Percentiles rank a stretch among this genome's conserved stretches.
These are phyloP conservation scores for Magallana ariakensis DNA, from an alignment of 1,140 invertebrate species.

Conservation along the genomic window DNA sequence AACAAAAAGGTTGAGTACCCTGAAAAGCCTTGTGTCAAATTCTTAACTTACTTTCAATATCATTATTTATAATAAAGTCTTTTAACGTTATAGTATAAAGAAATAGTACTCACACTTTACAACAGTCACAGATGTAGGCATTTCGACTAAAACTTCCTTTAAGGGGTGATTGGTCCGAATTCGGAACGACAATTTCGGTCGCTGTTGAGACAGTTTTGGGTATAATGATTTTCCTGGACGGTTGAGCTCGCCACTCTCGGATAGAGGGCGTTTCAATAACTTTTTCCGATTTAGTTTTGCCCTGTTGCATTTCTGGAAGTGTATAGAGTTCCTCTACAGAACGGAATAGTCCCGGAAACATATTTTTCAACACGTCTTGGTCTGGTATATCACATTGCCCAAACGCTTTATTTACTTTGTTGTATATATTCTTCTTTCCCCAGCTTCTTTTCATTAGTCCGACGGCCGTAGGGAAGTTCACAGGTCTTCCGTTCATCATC, in stretches of 20 bases:
- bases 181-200: background rate
- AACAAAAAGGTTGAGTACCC: no score
- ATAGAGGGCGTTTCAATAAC: background rate
- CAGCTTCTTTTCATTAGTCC: constrained; percentile 4
- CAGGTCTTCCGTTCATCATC: background rate
- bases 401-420: constrained; percentile 40
- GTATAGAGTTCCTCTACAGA: background rate
- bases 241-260: background rate
- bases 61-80: background rate
- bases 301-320: constrained; percentile 23
- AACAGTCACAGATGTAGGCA: constrained; percentile 7
- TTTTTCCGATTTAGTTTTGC: background rate
- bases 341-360: constrained; percentile 34
- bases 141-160: constrained; percentile 12
- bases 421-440: constrained; percentile 34
- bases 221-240: background rate
- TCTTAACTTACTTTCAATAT: no score
- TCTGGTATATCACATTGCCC: constrained; percentile 8
- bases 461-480: background rate
- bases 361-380: background rate
- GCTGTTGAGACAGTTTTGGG: background rate
- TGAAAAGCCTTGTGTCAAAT: no score
- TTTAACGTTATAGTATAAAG: background rate
- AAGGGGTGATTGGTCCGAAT: background rate
- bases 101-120: constrained; percentile 28